Evolutionary conservation across 1,140 invertebrate genomes (phyloP).

Genomic region (Diachasma alloeum): DNA sequence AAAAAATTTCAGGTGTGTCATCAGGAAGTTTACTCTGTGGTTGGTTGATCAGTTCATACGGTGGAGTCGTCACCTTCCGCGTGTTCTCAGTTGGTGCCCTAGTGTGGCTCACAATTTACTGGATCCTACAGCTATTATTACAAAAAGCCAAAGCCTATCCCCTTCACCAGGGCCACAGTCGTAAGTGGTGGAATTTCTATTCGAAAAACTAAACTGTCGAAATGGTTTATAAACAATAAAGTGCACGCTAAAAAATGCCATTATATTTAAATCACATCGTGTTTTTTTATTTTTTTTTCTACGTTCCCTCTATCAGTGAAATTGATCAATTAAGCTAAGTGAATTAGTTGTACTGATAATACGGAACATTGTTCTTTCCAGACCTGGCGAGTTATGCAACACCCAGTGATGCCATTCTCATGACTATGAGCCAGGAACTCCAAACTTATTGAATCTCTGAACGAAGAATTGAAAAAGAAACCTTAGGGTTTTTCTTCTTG

Average conservation of each 20-base stretch:
- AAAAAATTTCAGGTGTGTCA: conserved; percentile 69
- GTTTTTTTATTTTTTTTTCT: conserved; percentile 12
- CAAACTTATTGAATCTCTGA: conserved; percentile 51
- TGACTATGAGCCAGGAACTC: conserved; percentile 64
- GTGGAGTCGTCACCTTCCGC: conserved; percentile 73
- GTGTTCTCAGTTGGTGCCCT: conserved; percentile 76
- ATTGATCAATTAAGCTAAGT: neutral
- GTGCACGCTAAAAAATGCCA: conserved; percentile 21
- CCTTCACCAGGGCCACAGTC: conserved; percentile 55
- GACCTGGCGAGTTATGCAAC: conserved; percentile 67
- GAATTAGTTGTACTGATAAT: neutral
- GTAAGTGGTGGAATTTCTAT: conserved; percentile 60
- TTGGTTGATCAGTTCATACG: conserved; percentile 68
- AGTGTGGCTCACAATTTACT: conserved; percentile 71
- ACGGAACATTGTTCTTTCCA: conserved; percentile 36
- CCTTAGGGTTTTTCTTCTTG: neutral
- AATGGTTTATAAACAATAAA: conserved; percentile 10
- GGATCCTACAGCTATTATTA: conserved; percentile 66
- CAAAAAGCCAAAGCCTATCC: conserved; percentile 53
- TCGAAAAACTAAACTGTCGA: conserved; percentile 27
- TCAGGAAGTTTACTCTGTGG: conserved; percentile 80
- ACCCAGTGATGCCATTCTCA: conserved; percentile 69
- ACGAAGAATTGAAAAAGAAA: neutral
- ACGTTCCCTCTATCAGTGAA: neutral
- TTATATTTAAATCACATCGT: neutral